Base-by-base conservation (phyloP, 1,140 invertebrate genomes). In the Microplitis demolitor region DNA sequence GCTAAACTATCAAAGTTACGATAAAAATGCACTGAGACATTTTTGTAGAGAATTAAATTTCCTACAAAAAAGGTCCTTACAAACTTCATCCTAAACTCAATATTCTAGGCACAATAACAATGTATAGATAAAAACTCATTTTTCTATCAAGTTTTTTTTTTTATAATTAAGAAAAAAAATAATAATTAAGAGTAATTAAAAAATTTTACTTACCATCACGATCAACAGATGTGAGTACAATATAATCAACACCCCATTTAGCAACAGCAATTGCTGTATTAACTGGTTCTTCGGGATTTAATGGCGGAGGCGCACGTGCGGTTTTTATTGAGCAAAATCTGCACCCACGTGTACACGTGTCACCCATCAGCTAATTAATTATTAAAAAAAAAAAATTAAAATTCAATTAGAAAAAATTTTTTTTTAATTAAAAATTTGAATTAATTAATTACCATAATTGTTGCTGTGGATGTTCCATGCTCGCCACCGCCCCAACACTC, bases 311-410 rank as follows among this genome's bases (percentile, higher is more conserved):
- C n/a, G 90, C 89, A 71, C 93, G 89, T 3, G 97, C 92, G 11
- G 98, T 99, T 90, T 99, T 99, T 8, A 99, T 96, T 1, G 98
- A 99, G 88, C 98, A 99, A 87, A 99, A 99, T 82, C 97, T 90
- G 87, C 97, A 99, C 4, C 93, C 94, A 79, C 95, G 87, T 0
- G 96, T 98, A 80, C 96, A 98, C 8, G 95, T 97, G 80, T 97
- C 96, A 13, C 96, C 96, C 89, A 97, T 92, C 70, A 97, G 88
- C 95, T 96, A 82, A 82, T 24, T 24, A 24, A 24, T 24, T 24
- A n/a, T n/a, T n/a, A n/a, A n/a, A n/a, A n/a, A n/a, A n/a, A n/a
- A n/a, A n/a, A n/a, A n/a, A n/a, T n/a, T n/a, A n/a, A n/a, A n/a
- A 51, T 58, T 66, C 16, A 24, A 2, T 24, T 24, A 24, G 24